These are phyloP conservation scores for Glyptemys insculpta DNA, from an alignment of 2,797 vertebrate genomes.

Conservation along the genomic window DNA sequence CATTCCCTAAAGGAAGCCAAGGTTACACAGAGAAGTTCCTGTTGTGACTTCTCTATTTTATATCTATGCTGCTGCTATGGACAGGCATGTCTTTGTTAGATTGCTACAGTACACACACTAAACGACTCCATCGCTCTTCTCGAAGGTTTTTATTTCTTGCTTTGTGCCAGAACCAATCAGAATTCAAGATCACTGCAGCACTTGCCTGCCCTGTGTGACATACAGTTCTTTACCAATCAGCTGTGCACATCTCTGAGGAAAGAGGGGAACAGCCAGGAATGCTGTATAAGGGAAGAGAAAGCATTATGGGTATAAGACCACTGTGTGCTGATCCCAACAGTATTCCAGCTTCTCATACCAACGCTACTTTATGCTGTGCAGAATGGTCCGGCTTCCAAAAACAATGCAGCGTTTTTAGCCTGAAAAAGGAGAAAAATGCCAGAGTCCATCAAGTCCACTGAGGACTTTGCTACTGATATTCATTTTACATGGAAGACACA, in stretches of 20 bases:
- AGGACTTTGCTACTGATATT: background rate
- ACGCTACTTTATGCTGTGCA: background rate
- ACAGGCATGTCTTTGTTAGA: background rate
- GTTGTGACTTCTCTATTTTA: rapidly evolving
- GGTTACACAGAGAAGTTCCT: background rate
- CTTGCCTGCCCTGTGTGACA: background rate
- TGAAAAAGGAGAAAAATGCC: background rate
- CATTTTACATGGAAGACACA: background rate
- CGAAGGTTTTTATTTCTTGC: slow-evolving; percentile 11
- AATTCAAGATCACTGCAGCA: slow-evolving; percentile 47
- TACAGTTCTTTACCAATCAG: rapidly evolving
- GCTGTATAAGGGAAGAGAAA: slow-evolving; percentile 24
- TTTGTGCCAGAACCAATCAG: slow-evolving; percentile 28
- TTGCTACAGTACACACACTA: background rate
- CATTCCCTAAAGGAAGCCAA: background rate
- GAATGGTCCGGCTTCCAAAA: background rate
- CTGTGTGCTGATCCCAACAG: background rate
- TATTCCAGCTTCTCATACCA: background rate
- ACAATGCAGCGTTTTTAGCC: background rate
- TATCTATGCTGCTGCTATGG: rapidly evolving
- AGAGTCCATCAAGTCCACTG: background rate
- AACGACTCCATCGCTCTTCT: background rate
- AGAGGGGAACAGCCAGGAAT: background rate
- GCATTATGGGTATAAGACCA: background rate
- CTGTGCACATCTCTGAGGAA: background rate